These are phyloP conservation scores for Minunthozetes semirufus DNA, from an alignment of 2,888 invertebrate genomes.

Conservation along the genomic window DNA sequence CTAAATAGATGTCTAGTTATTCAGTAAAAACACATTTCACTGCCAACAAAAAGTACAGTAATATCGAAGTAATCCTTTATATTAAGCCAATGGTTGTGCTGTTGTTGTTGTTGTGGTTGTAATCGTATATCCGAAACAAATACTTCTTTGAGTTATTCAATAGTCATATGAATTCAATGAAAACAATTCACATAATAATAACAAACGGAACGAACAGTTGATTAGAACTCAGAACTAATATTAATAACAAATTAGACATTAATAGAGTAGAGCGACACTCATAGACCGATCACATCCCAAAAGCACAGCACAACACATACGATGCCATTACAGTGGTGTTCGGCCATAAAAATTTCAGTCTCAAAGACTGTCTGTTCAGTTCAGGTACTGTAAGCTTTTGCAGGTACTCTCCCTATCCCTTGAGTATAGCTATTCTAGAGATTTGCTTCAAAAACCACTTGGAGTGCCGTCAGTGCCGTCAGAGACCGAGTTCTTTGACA, in stretches of 20 bases:
- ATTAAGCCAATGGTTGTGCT: too few relatives aligned
- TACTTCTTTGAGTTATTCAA: not conserved
- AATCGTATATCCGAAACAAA: not conserved
- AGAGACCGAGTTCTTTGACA: conserved; percentile 15
- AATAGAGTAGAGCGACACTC: not conserved
- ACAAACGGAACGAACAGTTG: not conserved
- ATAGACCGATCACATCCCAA: not conserved
- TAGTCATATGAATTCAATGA: not conserved
- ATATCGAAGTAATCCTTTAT: not conserved
- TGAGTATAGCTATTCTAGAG: conserved; percentile 1
- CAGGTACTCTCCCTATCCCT: not conserved
- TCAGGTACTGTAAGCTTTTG: not conserved
- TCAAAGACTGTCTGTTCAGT: not conserved
- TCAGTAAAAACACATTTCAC: not conserved
- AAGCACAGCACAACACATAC: not conserved
- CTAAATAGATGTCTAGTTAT: not conserved
- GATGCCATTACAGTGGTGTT: not conserved
- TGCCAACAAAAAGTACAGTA: not conserved
- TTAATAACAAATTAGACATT: not conserved
- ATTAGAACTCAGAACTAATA: not conserved
- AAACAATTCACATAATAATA: not conserved
- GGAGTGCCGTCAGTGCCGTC: not conserved
- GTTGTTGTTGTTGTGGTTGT: too few relatives aligned
- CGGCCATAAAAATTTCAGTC: conserved; percentile 6
- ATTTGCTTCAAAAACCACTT: conserved; percentile 1